Evolutionary conservation across 2,797 vertebrate genomes (phyloP).

Genomic region (Hydrolagus colliei): DNA sequence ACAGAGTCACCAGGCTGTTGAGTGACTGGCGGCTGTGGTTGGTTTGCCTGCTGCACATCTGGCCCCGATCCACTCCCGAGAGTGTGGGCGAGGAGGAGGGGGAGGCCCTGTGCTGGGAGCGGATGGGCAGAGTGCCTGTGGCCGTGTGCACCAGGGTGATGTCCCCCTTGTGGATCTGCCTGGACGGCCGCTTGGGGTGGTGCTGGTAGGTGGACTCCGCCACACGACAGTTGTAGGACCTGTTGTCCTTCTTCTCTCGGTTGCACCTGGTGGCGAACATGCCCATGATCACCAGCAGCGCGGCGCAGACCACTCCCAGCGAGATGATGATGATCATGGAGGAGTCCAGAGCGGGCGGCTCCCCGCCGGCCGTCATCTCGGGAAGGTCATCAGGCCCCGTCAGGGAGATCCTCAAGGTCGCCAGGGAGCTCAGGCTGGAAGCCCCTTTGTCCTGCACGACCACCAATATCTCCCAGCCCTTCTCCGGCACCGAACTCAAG

Average conservation of each 20-base stretch:
- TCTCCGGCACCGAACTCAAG: slow-evolving; percentile 62
- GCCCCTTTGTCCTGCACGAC: slow-evolving; percentile 83
- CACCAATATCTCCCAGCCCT: slow-evolving; percentile 73
- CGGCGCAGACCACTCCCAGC: slow-evolving; percentile 78
- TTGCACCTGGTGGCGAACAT: slow-evolving; percentile 86
- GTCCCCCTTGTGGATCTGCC: slow-evolving; percentile 95
- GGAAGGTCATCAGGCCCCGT: slow-evolving; percentile 66
- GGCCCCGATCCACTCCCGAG: slow-evolving; percentile 65
- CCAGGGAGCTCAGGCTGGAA: slow-evolving; percentile 72
- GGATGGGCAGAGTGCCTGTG: slow-evolving; percentile 83
- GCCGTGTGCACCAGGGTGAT: slow-evolving; percentile 86
- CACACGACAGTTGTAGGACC: slow-evolving; percentile 88
- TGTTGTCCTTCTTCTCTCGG: slow-evolving; percentile 85
- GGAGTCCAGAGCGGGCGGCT: slow-evolving; percentile 61
- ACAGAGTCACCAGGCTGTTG: slow-evolving; percentile 94
- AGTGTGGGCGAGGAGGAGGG: slow-evolving; percentile 77
- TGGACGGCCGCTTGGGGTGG: slow-evolving; percentile 85
- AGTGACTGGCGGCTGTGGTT: slow-evolving; percentile 92
- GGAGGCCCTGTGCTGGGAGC: slow-evolving; percentile 77
- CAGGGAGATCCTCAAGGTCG: slow-evolving; percentile 67
- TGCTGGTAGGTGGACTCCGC: slow-evolving; percentile 92
- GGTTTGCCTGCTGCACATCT: slow-evolving; percentile 81
- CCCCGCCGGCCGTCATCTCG: slow-evolving; percentile 40
- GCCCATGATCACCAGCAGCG: slow-evolving; percentile 85
- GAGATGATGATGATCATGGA: slow-evolving; percentile 93